Conservation (phyloP, 2,113 vertebrate genomes). For the Pachypanchax playfairii region DNA sequence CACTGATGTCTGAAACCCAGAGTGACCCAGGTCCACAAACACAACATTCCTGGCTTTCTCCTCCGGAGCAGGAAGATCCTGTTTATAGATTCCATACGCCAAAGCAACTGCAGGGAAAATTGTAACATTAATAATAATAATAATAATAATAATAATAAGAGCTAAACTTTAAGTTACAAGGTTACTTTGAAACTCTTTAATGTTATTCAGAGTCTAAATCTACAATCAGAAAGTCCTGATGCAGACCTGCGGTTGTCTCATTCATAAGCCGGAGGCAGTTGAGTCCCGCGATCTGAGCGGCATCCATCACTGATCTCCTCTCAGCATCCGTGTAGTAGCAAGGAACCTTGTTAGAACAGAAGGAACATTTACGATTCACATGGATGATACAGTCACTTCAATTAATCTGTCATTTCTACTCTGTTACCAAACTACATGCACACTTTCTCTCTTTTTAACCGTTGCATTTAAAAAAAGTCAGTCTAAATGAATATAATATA, state of each 20-base stretch:
- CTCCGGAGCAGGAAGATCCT: constrained; percentile 92
- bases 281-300: constrained; percentile 96
- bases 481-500: too few species aligned
- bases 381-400: too few species aligned
- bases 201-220: not conserved
- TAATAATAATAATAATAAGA: not conserved
- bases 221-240: not conserved
- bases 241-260: constrained; percentile 93
- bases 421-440: too few species aligned
- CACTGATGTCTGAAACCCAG: constrained; percentile 94
- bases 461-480: too few species aligned
- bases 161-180: not conserved
- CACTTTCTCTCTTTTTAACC: too few species aligned
- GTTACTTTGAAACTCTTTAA: not conserved
- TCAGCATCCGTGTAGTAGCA: constrained; percentile 95
- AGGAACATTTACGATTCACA: not conserved
- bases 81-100: constrained; percentile 98
- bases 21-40: constrained; percentile 97
- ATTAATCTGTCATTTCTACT: too few species aligned
- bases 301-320: constrained; percentile 94
- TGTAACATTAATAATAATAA: not conserved
- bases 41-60: constrained; percentile 96
- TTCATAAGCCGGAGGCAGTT: constrained; percentile 96
- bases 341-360: constrained; percentile 83
- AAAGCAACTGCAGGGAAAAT: constrained; percentile 85